phyloP scores from a whole-genome alignment of 92 coral and sea anemone genomes.

The Epizoanthus scotinus region DNA sequence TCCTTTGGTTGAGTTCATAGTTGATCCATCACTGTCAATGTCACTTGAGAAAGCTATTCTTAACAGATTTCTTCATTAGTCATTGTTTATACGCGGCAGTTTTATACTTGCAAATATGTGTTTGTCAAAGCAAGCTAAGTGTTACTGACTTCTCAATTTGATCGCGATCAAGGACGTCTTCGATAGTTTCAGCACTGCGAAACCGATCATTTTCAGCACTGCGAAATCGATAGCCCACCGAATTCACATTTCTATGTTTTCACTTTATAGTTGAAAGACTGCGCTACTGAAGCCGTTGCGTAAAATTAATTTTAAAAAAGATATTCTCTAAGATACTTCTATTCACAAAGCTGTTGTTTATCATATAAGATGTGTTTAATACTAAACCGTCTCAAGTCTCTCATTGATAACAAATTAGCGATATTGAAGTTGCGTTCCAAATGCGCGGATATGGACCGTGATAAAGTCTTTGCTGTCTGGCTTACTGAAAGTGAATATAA shows the following conservation, averaged over 20 bases:
- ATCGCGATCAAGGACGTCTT: neutral
- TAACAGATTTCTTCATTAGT: neutral
- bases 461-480: neutral
- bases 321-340: neutral
- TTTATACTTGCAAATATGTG: neutral
- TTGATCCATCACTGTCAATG: constrained; percentile 16
- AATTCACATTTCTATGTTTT: neutral
- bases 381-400: neutral
- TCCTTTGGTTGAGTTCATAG: neutral
- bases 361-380: neutral
- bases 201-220: neutral
- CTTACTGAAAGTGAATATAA: too few relatives aligned
- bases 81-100: constrained; percentile 13
- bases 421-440: neutral
- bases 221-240: neutral
- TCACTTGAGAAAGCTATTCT: constrained; percentile 1
- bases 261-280: neutral
- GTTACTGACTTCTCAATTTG: neutral
- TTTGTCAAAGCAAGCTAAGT: neutral
- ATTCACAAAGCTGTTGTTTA: neutral
- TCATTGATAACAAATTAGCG: neutral
- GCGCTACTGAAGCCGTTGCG: neutral
- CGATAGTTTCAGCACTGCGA: neutral
- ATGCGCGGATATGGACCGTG: too few relatives aligned
- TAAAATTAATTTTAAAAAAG: neutral